Percentiles rank a stretch among this genome's conserved stretches.
Conservation (phyloP, 2,113 vertebrate genomes). For the Taxidea taxus region DNA sequence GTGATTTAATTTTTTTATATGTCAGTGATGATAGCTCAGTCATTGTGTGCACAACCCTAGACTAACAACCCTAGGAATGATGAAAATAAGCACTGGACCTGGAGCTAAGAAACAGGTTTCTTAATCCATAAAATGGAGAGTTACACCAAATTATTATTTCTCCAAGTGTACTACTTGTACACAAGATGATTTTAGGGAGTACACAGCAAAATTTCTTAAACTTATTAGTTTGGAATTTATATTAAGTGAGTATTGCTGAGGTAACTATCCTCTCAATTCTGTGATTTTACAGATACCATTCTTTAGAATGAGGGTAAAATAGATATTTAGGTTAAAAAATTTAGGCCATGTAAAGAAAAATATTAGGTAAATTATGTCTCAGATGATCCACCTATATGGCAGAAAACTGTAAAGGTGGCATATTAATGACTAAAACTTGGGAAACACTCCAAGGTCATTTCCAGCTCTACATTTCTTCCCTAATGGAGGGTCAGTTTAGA, state of each 20-base stretch:
- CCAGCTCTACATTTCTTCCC: background rate
- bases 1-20: background rate
- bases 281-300: background rate
- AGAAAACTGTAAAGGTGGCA: background rate
- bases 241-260: slow-evolving; percentile 9
- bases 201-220: background rate
- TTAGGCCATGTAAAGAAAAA: slow-evolving; percentile 7
- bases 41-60: background rate
- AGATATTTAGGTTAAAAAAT: background rate
- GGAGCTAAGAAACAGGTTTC: background rate
- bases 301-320: background rate
- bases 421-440: slow-evolving; percentile 15
- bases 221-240: background rate
- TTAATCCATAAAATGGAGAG: slow-evolving; percentile 6
- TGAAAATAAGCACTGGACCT: background rate
- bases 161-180: background rate
- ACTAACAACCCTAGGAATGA: background rate
- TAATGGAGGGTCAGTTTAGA: background rate
- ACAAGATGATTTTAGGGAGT: background rate
- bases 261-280: background rate
- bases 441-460: background rate
- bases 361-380: slow-evolving; percentile 2
- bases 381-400: background rate
- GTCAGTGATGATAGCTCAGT: background rate
- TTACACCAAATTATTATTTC: background rate